These are phyloP conservation scores for Melanocharis versteri DNA, from an alignment of 2,113 vertebrate genomes.

Conservation along the genomic window DNA sequence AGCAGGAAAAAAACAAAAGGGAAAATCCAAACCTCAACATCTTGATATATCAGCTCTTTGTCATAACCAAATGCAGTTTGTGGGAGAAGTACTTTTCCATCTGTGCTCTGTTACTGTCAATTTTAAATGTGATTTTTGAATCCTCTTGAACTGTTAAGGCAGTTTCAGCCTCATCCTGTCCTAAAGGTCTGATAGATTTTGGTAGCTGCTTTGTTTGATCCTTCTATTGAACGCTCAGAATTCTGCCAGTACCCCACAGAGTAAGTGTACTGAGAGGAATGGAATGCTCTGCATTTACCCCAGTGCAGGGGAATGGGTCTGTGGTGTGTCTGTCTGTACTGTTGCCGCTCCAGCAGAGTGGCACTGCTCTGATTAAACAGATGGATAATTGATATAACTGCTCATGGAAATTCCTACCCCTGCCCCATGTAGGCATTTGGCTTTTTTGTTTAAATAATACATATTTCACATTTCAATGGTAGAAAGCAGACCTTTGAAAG, in stretches of 20 bases:
- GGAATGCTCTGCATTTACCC: not conserved
- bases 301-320: not conserved
- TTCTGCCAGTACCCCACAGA: not conserved
- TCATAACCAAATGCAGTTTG: not conserved
- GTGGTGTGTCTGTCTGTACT: not conserved
- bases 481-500: not conserved
- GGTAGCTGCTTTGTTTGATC: not conserved
- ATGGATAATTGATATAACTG: not conserved
- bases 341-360: not conserved
- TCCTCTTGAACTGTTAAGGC: not conserved
- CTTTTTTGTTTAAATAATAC: slow-evolving; percentile 8
- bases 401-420: not conserved
- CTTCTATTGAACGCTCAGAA: not conserved
- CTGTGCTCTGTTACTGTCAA: not conserved
- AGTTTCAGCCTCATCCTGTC: not conserved
- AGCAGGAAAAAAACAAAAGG: too few relatives aligned
- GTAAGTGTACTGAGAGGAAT: not conserved
- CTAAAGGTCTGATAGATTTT: not conserved
- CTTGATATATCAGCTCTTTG: not conserved
- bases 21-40: too few relatives aligned
- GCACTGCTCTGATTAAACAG: not conserved
- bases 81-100: not conserved
- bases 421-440: not conserved
- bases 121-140: not conserved
- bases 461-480: not conserved